Evolutionary conservation across 2,888 invertebrate species (phyloP), one percentile per base, ranked within the genome.

Genomic region (Torymus tubicola): DNA sequence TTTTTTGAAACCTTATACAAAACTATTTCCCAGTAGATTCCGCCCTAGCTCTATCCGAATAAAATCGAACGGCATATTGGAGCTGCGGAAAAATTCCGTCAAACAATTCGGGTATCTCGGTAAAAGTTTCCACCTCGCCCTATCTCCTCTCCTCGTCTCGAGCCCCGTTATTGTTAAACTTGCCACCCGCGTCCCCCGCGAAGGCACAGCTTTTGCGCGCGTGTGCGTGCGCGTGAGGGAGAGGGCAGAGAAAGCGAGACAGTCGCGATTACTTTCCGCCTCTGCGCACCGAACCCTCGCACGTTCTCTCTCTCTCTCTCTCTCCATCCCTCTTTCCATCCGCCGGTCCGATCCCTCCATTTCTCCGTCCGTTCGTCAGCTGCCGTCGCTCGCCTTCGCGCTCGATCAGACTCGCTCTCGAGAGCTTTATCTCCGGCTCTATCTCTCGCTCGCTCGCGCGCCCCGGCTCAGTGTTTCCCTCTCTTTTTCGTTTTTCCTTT

Each of bases 241-340:
- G 52, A 31, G 52, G 68, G 63, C 64, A 75, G 81, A 10, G 68
- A 77, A 68, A 77, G 76, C 72, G 77, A 74, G 85, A 83, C 81
- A 81, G 87, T 86, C 86, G 86, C 90, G 88, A 92, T 93, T 93
- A 93, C 92, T 92, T 93, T 92, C 92, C 92, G 92, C 92, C 92
- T 92, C 92, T 90, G 91, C 92, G 92, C 92, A 93, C 91, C 91
- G 91, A 91, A 92, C 91, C 91, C 91, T 90, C 91, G 90, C 83
- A 42, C 73, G 63, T 64, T 24, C 18, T 1, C 61, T 13, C 83
- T 80, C 83, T 81, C 82, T 86, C 85, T 83, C 86, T 85, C 83
- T 81, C 81, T 78, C 76, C 57, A 24, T 64, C 72, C 58, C 53
- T 70, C 61, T 73, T 70, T 82, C 82, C 76, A 84, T 84, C 84